These are phyloP conservation scores for Lingula anatina DNA, from an alignment of 2,888 invertebrate species.

Conservation along the genomic window DNA sequence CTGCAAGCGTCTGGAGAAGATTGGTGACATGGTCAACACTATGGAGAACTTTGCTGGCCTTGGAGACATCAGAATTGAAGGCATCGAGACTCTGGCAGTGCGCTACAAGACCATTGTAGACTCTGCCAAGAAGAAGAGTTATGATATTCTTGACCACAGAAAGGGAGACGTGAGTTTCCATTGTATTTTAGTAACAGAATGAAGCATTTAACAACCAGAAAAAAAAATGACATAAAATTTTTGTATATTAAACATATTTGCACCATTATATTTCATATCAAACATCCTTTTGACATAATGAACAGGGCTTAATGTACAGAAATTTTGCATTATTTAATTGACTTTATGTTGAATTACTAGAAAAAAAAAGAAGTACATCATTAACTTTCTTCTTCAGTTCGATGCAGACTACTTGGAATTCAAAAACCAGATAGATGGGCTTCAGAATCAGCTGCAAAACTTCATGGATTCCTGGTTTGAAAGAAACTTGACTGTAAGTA, in stretches of 20 bases:
- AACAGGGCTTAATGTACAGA: no score
- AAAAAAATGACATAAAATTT: no score
- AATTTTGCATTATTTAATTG: no score
- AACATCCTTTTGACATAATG: no score
- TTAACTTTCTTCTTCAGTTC: no score
- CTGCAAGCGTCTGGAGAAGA: conserved; percentile 80
- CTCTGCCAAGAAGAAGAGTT: conserved; percentile 76
- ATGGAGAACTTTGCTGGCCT: conserved; percentile 79
- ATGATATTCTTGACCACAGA: conserved; percentile 87
- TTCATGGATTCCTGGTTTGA: conserved; percentile 63
- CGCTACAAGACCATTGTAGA: conserved; percentile 80
- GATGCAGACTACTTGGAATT: conserved; percentile 81
- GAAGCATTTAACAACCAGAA: no score
- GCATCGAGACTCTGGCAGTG: conserved; percentile 61
- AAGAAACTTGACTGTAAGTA: conserved; percentile 39
- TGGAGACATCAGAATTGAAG: conserved; percentile 61
- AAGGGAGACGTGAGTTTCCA: conserved; percentile 65
- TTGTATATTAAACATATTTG: no score
- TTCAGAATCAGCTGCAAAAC: conserved; percentile 50
- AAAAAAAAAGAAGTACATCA: no score
- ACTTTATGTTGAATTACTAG: no score
- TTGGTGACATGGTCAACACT: conserved; percentile 82
- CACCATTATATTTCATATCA: no score
- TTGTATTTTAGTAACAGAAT: no score
- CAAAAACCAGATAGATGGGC: conserved; percentile 67